These are phyloP conservation scores for Propithecus deckenii DNA, from an alignment of 2,797 vertebrate species.

Conservation along the genomic window DNA sequence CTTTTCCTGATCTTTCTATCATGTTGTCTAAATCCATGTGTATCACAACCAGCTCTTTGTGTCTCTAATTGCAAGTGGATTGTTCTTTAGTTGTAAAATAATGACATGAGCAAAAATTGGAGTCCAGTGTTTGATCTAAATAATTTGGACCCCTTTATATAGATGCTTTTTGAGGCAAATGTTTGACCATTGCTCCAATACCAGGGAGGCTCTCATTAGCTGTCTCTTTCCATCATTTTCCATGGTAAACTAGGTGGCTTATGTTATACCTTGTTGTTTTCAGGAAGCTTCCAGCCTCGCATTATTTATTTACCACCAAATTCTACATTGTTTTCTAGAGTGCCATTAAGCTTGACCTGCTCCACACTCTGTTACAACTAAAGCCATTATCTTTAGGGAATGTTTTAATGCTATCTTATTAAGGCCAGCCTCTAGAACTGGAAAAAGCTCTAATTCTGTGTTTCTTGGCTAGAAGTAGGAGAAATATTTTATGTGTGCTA, in stretches of 20 bases:
- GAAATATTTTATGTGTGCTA: not conserved
- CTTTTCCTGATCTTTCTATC: not conserved
- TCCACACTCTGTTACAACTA: not conserved
- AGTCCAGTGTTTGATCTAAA: not conserved
- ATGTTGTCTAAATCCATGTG: not conserved
- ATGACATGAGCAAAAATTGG: not conserved
- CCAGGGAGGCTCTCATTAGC: not conserved
- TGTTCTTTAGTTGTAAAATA: not conserved
- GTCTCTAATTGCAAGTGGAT: not conserved
- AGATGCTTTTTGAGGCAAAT: not conserved
- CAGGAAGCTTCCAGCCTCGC: not conserved
- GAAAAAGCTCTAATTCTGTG: not conserved
- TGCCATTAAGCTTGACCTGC: not conserved
- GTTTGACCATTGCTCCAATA: not conserved
- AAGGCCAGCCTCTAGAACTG: not conserved
- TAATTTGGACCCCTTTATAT: not conserved
- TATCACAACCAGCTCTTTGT: not conserved
- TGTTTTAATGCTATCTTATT: not conserved
- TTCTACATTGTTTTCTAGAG: not conserved
- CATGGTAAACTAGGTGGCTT: not conserved
- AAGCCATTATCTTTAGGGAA: not conserved
- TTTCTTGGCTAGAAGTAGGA: not conserved
- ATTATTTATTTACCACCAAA: not conserved
- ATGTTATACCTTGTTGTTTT: not conserved
- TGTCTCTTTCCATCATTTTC: not conserved